Evolutionary conservation across 1,140 invertebrate genomes (phyloP), one percentile per base, ranked within the genome.

Genomic region (Euwallacea fornicatus): DNA sequence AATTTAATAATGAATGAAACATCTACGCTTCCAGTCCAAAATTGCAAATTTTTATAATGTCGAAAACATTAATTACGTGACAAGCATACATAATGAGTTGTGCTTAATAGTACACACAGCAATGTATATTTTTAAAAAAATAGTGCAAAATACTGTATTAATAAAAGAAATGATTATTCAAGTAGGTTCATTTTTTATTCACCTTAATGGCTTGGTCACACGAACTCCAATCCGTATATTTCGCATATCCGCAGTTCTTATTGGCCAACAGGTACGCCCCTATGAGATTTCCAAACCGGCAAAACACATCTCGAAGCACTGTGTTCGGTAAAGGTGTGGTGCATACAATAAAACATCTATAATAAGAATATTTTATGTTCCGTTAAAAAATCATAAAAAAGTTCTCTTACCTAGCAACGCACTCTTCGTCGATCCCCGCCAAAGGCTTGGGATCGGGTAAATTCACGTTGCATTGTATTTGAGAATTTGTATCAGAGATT

Each of bases 171-270:
- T 50, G 42, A 59, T n/a, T 43, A 44, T 42, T 11, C 16, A 33
- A 46, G n/a, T 21, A 1, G 13, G 47, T 59, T 61, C n/a, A 47
- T 50, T 11, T 58, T 10, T 41, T 41, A 43, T 11, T 78, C 81
- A 89, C 89, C 80, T 85, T 86, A 47, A 93, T 93, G 13, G 93
- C 93, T 76, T 89, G 87, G 71, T 91, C 87, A 0, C 95, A 95
- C 74, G 91, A 89, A 43, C 90, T 88, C 53, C 87, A 86, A 42
- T 84, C 88, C 3, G 93, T 92, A 84, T 94, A 98, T 78, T 94
- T 94, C 0, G 92, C 95, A 83, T 96, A 98, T 0, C 95, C 95
- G 83, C 93, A 96, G 77, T 91, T 95, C 83, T 93, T 93, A 79
- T 94, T 93, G 65, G 90, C 89, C 70, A 97, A 83, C 80, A 96